Base-by-base conservation (phyloP, 2,113 vertebrate species). In the Planiliza haematocheilus region DNA sequence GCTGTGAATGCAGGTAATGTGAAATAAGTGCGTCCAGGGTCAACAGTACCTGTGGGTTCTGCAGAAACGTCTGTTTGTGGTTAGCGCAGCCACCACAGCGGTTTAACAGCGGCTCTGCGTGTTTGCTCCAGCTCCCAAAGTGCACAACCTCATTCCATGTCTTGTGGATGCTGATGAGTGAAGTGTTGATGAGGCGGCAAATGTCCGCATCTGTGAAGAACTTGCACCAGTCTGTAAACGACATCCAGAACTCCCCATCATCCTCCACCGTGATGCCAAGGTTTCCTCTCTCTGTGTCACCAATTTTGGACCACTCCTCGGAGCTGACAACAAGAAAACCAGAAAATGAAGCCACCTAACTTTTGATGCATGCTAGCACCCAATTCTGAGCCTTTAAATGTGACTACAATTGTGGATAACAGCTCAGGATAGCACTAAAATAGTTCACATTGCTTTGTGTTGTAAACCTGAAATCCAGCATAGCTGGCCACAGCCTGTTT, bases 171-270 rank as follows among this genome's bases (percentile, higher is more conserved):
- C 95, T 97, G 79, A 97, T 93, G 69, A 88, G 11, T 2, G 96
- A 94, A 0, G 96, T 99, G 70, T 96, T 97, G 72, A 99, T 95
- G 61, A 96, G 89, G 52, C 95, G 93, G 78, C 97, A 98, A 73
- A 97, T 77, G 16, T 96, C 94, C 37, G 93, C 89, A 2, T 97
- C 93, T 0, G 96, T 94, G 90, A 97, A 97, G 81, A 91, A 92
- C 89, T 93, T 93, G 82, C 96, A 98, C 95, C 97, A 99, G 88
- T 98, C 97, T 65, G 95, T 90, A 82, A 98, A 95, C 0, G 93
- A 91, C 96, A 99, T 98, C 97, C 97, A 99, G 92, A 99, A 99
- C 84, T 99, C 97, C 52, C 97, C 97, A 77, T 99, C 96, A 1
- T 99, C 95, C 69, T 87, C 91, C 53, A 98, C 92, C 8, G 92